Conservation (phyloP, 2,888 invertebrate genomes). For the Elegia similella region DNA sequence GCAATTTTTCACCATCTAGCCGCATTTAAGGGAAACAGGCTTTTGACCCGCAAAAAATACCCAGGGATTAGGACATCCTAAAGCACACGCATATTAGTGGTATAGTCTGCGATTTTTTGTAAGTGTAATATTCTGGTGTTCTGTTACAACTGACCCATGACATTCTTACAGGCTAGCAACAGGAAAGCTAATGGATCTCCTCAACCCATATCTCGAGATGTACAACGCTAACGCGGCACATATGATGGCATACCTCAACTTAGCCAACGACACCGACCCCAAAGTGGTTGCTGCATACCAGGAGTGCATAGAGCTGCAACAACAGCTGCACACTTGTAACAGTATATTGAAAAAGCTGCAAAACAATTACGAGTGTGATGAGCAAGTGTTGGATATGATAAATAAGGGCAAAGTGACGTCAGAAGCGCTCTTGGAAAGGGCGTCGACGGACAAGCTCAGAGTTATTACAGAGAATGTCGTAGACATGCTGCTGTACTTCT, state of each 20-base stretch:
- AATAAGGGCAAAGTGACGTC: constrained; percentile 56
- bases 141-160: too few species aligned
- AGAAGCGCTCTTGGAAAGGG: constrained; percentile 76
- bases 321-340: constrained; percentile 92
- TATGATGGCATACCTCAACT: constrained; percentile 90
- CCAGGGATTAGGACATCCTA: too few species aligned
- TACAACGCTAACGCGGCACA: constrained; percentile 91
- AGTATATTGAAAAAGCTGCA: constrained; percentile 89
- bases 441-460: constrained; percentile 91
- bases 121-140: too few species aligned
- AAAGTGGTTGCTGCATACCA: constrained; percentile 74
- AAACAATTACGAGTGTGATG: constrained; percentile 69
- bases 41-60: too few species aligned
- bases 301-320: constrained; percentile 94
- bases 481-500: constrained; percentile 89
- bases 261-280: constrained; percentile 83
- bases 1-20: too few species aligned
- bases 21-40: too few species aligned
- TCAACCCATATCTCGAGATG: constrained; percentile 89
- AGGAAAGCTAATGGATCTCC: constrained; percentile 89
- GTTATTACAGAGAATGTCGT: constrained; percentile 91
- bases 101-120: too few species aligned
- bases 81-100: too few species aligned
- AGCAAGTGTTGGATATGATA: constrained; percentile 52
- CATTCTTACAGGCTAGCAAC: constrained; percentile 89